phyloP scores from a whole-genome alignment of 2,113 vertebrate species.

The Chrysochloris asiatica region DNA sequence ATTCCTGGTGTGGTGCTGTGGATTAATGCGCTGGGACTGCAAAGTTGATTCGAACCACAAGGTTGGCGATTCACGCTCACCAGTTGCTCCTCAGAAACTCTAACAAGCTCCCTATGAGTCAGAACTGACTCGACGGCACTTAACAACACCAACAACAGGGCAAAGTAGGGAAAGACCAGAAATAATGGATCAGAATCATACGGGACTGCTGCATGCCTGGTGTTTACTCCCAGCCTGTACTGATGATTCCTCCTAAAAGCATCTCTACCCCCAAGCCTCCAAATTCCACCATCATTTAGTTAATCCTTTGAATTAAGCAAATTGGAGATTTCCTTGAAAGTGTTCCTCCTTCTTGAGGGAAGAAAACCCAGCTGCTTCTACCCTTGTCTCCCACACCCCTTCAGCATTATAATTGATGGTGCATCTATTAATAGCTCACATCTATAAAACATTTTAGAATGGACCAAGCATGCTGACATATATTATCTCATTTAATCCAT shows the following conservation, averaged over 20 bases:
- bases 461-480: neutral
- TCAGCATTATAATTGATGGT: neutral
- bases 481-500: neutral
- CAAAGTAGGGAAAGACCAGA: neutral
- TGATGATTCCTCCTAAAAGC: neutral
- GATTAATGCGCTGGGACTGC: too few relatives aligned
- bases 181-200: neutral
- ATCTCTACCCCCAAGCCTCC: neutral
- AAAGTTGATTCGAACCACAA: too few relatives aligned
- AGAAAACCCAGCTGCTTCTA: neutral
- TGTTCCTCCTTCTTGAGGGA: neutral
- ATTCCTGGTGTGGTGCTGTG: too few relatives aligned
- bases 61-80: too few relatives aligned
- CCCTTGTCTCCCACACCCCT: neutral
- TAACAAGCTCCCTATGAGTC: too few relatives aligned
- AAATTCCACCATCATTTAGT: neutral
- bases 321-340: neutral
- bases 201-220: neutral
- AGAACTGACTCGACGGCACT: too few relatives aligned
- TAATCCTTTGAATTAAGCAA: neutral
- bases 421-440: neutral
- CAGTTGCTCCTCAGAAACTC: too few relatives aligned
- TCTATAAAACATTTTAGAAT: neutral
- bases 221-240: too few relatives aligned
- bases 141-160: too few relatives aligned